Evolutionary conservation across 2,888 invertebrate species (phyloP), one percentile per base, ranked within the genome.

Genomic region (Augochlorella aurata): DNA sequence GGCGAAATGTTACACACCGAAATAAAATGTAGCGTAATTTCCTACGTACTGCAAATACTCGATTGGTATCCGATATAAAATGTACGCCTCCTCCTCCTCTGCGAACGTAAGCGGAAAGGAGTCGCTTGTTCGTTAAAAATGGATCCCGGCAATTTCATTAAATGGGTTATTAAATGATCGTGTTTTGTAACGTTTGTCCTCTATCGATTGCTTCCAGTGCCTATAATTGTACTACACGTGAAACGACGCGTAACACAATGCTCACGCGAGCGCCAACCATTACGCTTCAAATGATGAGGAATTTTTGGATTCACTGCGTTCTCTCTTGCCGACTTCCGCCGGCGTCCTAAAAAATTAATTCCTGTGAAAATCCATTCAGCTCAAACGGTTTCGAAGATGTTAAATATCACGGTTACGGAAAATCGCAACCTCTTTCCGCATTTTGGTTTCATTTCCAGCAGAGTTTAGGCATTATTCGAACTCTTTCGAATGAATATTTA

Each of bases 121-220:
- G 24, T 61, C 16, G 16, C 3, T 24, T 29, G 38, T 63, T 63
- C 65, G 65, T 65, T 65, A 65, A 65, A 65, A 65, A 65, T 44
- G 12, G 65, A 44, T n/a, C 10, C 12, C 4, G 65, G 44, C 38
- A 44, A 65, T 65, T 65, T 65, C 44, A 65, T 65, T 65, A 65
- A 65, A 65, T 65, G 65, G 4, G n/a, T 65, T 65, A 65, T 65
- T 65, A 65, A 65, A 65, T 5, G 44, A 44, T 65, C n/a, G 44
- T 44, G 65, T 65, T 65, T 65, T 65, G 65, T 65, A 65, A 44
- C 65, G 12, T 44, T 63, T 18, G 18, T 29, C n/a, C 18, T n/a
- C 1, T 38, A 38, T 63, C 63, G 63, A 63, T 63, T n/a, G 10
- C 5, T 18, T 44, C 9, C 63, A 18, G 38, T 38, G 38, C 38